These are phyloP conservation scores for Etia nguti DNA, from an alignment of 2,113 vertebrate species.

Conservation along the genomic window DNA sequence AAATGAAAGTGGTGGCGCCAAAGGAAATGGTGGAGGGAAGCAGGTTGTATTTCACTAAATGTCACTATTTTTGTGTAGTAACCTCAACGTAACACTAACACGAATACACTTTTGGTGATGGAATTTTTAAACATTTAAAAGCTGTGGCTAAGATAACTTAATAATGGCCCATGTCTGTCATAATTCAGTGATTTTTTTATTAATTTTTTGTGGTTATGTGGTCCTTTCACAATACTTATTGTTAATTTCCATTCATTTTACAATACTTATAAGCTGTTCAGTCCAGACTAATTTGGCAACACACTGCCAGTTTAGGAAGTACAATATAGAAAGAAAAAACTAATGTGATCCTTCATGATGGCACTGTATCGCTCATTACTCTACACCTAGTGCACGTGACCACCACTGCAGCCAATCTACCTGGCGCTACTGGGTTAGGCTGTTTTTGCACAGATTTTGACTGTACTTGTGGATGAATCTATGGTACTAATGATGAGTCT, in stretches of 20 bases:
- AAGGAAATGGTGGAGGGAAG: constrained; percentile 52
- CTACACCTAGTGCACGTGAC: not conserved
- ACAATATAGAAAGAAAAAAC: not conserved
- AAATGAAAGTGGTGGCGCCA: constrained; percentile 57
- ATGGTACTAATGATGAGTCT: not conserved
- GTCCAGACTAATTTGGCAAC: not conserved
- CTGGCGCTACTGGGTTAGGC: not conserved
- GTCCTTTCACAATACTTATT: not conserved
- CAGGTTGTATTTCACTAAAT: constrained; percentile 29
- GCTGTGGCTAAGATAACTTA: not conserved
- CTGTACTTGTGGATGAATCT: not conserved
- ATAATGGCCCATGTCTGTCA: not conserved
- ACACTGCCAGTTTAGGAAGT: not conserved
- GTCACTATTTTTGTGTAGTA: constrained; percentile 22
- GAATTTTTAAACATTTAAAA: constrained; percentile 21
- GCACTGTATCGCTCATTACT: not conserved
- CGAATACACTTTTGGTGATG: not conserved
- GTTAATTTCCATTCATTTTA: not conserved
- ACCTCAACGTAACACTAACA: constrained; percentile 21
- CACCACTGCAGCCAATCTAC: not conserved
- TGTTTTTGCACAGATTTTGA: not conserved
- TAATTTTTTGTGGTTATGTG: not conserved
- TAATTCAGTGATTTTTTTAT: not conserved
- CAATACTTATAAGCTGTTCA: not conserved
- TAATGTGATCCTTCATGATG: not conserved